These are phyloP conservation scores for Grallaria varia DNA, from an alignment of 2,113 vertebrate species.

Conservation along the genomic window DNA sequence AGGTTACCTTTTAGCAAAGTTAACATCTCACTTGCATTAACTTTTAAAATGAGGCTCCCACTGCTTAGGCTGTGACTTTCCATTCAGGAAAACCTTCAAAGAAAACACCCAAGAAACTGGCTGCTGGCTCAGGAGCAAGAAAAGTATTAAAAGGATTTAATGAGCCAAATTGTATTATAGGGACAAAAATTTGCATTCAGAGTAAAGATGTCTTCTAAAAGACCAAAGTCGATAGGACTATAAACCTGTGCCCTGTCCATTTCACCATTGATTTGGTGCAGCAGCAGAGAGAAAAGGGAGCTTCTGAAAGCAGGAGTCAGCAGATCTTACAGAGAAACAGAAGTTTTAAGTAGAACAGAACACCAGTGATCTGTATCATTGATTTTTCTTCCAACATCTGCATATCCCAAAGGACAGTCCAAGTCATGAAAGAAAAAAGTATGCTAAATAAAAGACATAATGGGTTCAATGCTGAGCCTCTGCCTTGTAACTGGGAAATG, in stretches of 20 bases:
- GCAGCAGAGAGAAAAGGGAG: background rate
- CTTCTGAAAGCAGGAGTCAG: background rate
- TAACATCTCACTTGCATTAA: background rate
- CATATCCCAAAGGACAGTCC: background rate
- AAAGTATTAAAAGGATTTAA: background rate
- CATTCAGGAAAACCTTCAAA: background rate
- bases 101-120: background rate
- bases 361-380: background rate
- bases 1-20: background rate
- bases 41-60: background rate
- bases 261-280: background rate
- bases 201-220: background rate
- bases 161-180: background rate
- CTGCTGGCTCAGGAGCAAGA: background rate
- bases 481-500: background rate
- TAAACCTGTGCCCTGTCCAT: background rate
- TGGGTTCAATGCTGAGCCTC: accelerated
- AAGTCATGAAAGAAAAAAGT: background rate
- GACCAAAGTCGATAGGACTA: background rate
- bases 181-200: background rate
- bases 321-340: background rate
- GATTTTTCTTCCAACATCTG: background rate
- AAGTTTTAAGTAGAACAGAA: background rate
- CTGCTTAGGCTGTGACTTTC: background rate
- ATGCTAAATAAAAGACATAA: background rate